Evolutionary conservation across 2,797 vertebrate species (phyloP), one percentile per base, ranked within the genome.

Genomic region (Xiphorhynchus erythropygius): DNA sequence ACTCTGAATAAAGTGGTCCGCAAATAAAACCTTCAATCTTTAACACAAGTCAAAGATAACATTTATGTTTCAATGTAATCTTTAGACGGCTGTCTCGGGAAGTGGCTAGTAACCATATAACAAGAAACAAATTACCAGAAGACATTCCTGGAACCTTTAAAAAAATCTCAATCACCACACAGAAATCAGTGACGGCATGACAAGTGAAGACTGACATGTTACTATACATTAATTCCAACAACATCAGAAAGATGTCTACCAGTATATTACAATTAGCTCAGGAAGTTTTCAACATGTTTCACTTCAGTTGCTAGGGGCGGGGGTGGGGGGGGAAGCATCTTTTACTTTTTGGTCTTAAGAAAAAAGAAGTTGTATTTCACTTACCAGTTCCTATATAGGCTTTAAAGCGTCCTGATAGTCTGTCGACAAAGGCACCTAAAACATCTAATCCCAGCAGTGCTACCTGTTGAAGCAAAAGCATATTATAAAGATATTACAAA

Each of bases 391-490:
- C 97, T 88, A 99, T 92, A 91, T 98, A 98, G 93, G 98, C 98
- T 98, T 98, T 99, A 97, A 99, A 99, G 79, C 98, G 98, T 90
- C 99, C 99, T 71, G 98, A 98, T 47, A 99, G 24, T 94, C 99
- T 99, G 90, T 98, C 97, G 39, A 99, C 98, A 95, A 99, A 99
- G 32, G 99, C 99, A 95, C 98, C 98, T 83, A 99, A 98, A 96
- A 99, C 98, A 96, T 99, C 99, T 87, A 99, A 98, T 93, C 99
- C 99, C 98, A 99, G 94, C 85, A 99, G 96, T 2, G 98, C 98
- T 93, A 99, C 99, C 99, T 99, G 96, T 24, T 95, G 95, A 96
- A 85, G 96, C 64, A 95, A 96, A 97, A 95, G 28, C 32, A 78
- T 81, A 73, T 64, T 44, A 46, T 18, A 25, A 44, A 81, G 75